Evolutionary conservation across 2,888 invertebrate genomes (phyloP), one percentile per base, ranked within the genome.

Genomic region (Cephus sareptanus): DNA sequence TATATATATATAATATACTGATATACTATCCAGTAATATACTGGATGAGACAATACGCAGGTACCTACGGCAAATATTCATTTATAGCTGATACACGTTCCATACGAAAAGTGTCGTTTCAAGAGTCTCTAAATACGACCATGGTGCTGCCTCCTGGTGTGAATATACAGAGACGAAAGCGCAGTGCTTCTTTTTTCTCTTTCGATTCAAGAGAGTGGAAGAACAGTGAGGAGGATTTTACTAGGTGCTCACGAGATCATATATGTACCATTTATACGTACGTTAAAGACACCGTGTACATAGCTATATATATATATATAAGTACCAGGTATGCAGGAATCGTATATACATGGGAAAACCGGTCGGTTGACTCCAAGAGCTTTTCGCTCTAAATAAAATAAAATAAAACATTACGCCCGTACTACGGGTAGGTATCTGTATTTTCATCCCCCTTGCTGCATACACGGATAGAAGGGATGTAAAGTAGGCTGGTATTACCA

Each of bases 331-430:
- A 56, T 56, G 6, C 2, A 23, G 23, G 56, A 56, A 56, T 56
- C 9, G 56, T 23, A 56, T 9, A 2, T 56, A 56, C 56, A 56
- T 56, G 23, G 56, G 9, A 56, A 56, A 56, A 56, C 23, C 56
- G 56, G 56, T 56, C 56, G 56, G 56, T 23, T 23, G 23, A 56
- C 23, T 56, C 6, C 56, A 15, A 79, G 77, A 74, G 37, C 56
- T 69, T 71, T 75, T 71, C 77, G 76, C 76, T 80, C 75, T 80
- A 74, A 81, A 85, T 86, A 87, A 87, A 86, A 86, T 85, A 82
- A 87, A 86, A 84, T 85, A 85, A 84, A 83, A 84, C 81, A 82
- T 83, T 79, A 76, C 81, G 73, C 77, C 83, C 34, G 76, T 79
- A 80, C 71, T 40, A 69, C 73, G 30, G 69, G 76, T 75, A 75